These are phyloP conservation scores for Rugalucina vietnamica DNA, from an alignment of 2,888 invertebrate species.

Conservation along the genomic window DNA sequence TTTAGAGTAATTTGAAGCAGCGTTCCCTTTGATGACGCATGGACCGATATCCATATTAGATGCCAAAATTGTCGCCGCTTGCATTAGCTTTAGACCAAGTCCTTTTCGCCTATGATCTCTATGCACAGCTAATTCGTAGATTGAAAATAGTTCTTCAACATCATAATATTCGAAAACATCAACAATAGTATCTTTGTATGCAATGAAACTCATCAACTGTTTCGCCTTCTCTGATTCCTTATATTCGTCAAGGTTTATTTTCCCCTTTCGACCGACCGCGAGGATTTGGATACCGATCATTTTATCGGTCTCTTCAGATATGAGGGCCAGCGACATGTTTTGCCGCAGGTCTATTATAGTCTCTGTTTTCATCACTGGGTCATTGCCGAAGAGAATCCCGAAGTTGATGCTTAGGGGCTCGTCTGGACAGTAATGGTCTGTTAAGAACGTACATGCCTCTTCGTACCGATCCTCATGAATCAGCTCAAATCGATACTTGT, in stretches of 20 bases:
- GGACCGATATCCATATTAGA: slow-evolving; percentile 14
- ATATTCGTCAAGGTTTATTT: background rate
- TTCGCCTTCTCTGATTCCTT: slow-evolving; percentile 7
- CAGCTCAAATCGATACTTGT: background rate
- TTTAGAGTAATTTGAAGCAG: slow-evolving; percentile 29
- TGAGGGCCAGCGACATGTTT: slow-evolving; percentile 36
- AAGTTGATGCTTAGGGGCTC: slow-evolving; percentile 20
- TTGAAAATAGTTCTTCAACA: slow-evolving; percentile 23
- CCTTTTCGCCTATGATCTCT: slow-evolving; percentile 27
- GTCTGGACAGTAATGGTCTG: slow-evolving; percentile 16
- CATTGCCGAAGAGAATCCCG: slow-evolving; percentile 5
- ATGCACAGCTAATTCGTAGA: slow-evolving; percentile 34
- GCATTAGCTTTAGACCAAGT: slow-evolving; percentile 29
- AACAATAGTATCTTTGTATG: background rate
- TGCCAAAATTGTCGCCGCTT: slow-evolving; percentile 22
- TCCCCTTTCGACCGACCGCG: background rate
- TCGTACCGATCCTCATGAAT: slow-evolving; percentile 23
- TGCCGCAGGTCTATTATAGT: slow-evolving; percentile 9
- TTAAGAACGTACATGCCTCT: slow-evolving; percentile 7
- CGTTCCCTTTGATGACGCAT: slow-evolving; percentile 30
- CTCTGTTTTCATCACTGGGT: background rate
- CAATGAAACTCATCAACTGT: slow-evolving; percentile 21
- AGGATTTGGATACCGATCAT: slow-evolving; percentile 40
- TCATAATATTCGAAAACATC: slow-evolving; percentile 30
- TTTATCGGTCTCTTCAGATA: slow-evolving; percentile 27